Evolutionary conservation across 2,888 invertebrate species (phyloP).

Genomic region (Syritta pipiens): DNA sequence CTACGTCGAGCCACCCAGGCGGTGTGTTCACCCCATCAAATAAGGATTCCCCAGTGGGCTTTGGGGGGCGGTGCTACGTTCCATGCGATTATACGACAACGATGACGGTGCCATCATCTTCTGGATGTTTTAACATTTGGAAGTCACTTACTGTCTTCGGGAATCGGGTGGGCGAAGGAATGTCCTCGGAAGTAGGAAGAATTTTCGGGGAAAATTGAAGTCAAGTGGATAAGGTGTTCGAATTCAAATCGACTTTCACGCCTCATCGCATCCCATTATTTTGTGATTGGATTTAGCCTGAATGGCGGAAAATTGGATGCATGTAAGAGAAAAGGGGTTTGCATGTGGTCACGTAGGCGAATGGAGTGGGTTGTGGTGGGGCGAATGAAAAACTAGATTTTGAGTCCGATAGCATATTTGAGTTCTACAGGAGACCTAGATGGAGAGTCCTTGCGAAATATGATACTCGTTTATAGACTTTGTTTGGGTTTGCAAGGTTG

Average conservation of each 20-base stretch:
- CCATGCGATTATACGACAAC: slow-evolving; percentile 57
- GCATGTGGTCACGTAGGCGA: slow-evolving; percentile 51
- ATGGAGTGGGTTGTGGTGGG: no score
- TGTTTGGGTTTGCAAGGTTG: no score
- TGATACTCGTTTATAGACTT: no score
- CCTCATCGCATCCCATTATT: slow-evolving; percentile 69
- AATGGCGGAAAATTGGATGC: slow-evolving; percentile 67
- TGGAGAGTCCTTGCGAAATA: no score
- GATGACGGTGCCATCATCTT: slow-evolving; percentile 57
- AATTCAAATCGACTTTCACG: slow-evolving; percentile 70
- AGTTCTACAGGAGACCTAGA: no score
- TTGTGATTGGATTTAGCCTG: slow-evolving; percentile 62
- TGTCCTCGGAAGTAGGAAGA: no score
- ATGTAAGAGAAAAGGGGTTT: slow-evolving; percentile 19
- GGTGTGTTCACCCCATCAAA: slow-evolving; percentile 2
- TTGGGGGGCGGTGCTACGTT: slow-evolving; percentile 17
- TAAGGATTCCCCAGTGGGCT: slow-evolving; percentile 20
- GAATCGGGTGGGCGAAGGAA: no score
- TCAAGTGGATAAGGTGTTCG: slow-evolving; percentile 65
- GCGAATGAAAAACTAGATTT: no score
- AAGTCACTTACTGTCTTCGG: slow-evolving; percentile 54
- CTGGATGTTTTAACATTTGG: slow-evolving; percentile 61
- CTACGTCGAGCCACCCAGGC: slow-evolving; percentile 18
- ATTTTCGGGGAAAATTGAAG: no score
- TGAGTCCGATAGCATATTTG: no score